Base-by-base conservation (phyloP, 2,888 invertebrate species). In the Morpho helenor region DNA sequence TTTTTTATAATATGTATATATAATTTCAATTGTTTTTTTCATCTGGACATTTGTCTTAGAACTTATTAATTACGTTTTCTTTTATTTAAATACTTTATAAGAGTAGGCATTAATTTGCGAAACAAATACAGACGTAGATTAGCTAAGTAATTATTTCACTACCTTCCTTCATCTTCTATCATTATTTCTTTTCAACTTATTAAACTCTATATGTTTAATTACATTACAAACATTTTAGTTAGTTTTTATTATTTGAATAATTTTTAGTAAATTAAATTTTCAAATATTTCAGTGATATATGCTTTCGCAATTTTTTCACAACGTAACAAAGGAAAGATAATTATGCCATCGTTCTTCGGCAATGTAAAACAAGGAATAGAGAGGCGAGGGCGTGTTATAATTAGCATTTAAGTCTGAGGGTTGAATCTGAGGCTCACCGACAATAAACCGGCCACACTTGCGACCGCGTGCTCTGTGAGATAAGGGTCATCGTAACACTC, bases 401-500 rank as follows among this genome's bases (percentile, higher is more conserved):
- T 81, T 79, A 80, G 76, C 74, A 71, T 76, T 75, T 66, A 70
- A 75, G 73, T 75, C 68, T 66, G 69, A 71, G 75, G 74, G 76
- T 72, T 67, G 73, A 75, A 73, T 73, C 71, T 73, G 68, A 64
- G 66, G 66, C 66, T 66, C 74, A 70, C 74, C 71, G 73, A 75
- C 80, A 80, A 83, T 88, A 84, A 84, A 84, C 86, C 76, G 80
- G 73, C 70, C 76, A 75, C 81, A 73, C 80, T 77, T 76, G 76
- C 75, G 75, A 73, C 62, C 73, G 74, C 39, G 70, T 72, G 74
- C 75, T 75, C 77, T 72, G 77, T 76, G 73, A 84, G 84, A 85
- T 87, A 87, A 85, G 83, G 80, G 82, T 79, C 82, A 78, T 80
- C 80, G 78, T 78, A 76, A 77, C 79, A 76, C 81, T 77, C 81